Evolutionary conservation across 53 echinoderm and acorn worm species (phyloP).

Genomic region (Henricia sp.): DNA sequence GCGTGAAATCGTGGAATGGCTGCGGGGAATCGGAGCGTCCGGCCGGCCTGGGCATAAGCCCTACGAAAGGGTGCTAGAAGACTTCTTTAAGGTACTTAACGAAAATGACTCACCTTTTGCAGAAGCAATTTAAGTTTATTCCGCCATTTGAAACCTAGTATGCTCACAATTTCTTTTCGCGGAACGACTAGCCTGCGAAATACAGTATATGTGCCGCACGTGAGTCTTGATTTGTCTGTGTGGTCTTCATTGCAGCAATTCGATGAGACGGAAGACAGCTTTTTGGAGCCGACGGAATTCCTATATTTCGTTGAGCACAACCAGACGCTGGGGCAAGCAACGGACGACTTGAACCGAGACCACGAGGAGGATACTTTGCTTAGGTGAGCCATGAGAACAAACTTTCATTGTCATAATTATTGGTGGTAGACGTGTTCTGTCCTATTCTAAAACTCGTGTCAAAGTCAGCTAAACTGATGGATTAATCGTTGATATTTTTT

Average conservation of each 20-base stretch:
- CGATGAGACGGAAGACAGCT: slow-evolving; percentile 45
- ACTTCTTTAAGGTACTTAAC: slow-evolving; percentile 57
- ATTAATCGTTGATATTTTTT: too few species aligned
- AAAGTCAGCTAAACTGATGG: too few species aligned
- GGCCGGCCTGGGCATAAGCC: not conserved
- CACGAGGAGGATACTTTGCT: slow-evolving; percentile 42
- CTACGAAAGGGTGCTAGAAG: slow-evolving; percentile 30
- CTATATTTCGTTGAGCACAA: slow-evolving; percentile 56
- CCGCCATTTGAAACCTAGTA: too few species aligned
- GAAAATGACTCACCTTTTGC: too few species aligned
- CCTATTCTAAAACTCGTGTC: too few species aligned
- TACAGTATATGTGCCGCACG: too few species aligned
- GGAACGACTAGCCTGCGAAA: too few species aligned
- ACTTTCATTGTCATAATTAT: not conserved
- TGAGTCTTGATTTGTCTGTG: too few species aligned
- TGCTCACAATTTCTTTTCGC: too few species aligned
- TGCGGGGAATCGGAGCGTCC: slow-evolving; percentile 3
- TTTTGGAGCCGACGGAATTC: slow-evolving; percentile 54
- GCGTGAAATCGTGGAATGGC: slow-evolving; percentile 57
- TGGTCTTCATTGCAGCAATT: too few species aligned
- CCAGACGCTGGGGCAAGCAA: slow-evolving; percentile 33
- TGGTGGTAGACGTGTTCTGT: too few species aligned
- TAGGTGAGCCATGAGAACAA: slow-evolving; percentile 4
- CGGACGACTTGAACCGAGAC: slow-evolving; percentile 27
- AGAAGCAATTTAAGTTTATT: too few species aligned